Evolutionary conservation across 2,888 invertebrate genomes (phyloP).

Genomic region (Mesopsocus fuscifrons): DNA sequence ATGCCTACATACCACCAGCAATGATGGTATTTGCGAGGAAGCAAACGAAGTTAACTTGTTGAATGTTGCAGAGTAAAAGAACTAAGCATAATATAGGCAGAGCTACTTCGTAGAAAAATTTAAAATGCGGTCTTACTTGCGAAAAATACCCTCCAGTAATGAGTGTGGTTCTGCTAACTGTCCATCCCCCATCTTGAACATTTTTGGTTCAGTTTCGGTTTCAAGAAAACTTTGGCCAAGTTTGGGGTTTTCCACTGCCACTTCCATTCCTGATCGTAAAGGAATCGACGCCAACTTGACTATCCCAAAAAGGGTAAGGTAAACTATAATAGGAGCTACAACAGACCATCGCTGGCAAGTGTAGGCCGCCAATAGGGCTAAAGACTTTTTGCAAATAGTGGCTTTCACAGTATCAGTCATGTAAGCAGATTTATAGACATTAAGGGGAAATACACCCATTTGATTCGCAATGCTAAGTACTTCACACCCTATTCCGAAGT

Average conservation of each 20-base stretch:
- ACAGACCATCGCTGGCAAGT: conserved; percentile 29
- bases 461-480: no score
- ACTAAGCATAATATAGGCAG: no score
- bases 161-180: conserved; percentile 25
- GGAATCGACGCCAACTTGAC: conserved; percentile 32
- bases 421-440: no score
- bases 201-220: conserved; percentile 32
- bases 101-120: no score
- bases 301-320: conserved; percentile 31
- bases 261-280: conserved; percentile 20
- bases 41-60: not conserved
- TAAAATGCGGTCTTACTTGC: conserved; percentile 25
- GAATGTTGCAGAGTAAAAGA: not conserved
- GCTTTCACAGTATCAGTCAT: no score
- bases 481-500: no score
- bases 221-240: conserved; percentile 16
- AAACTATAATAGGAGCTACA: conserved; percentile 32
- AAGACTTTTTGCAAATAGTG: not conserved
- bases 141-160: conserved; percentile 27
- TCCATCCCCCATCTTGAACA: no score
- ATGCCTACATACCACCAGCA: conserved; percentile 1
- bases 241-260: not conserved
- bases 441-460: no score
- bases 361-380: not conserved
- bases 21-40: conserved; percentile 8